A percentile compares a stretch with the other conserved stretches of the same genome.
phyloP scores from a whole-genome alignment of 2,797 vertebrate genomes.

The Syngnathus acus region DNA sequence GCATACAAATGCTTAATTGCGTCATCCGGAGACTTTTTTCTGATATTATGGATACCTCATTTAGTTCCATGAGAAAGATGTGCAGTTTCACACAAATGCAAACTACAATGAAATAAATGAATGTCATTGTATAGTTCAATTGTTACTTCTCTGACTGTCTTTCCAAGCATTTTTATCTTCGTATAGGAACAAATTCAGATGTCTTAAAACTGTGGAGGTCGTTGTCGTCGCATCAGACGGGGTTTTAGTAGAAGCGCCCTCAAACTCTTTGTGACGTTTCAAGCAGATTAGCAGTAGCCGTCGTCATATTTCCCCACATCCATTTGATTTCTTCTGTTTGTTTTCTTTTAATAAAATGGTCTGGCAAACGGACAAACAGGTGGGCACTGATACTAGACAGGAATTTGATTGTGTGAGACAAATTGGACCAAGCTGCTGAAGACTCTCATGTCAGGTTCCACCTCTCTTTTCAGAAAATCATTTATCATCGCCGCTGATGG shows the following conservation, averaged over 20 bases:
- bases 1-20: neutral
- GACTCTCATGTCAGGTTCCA: neutral
- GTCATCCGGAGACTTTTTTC: neutral
- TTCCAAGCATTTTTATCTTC: neutral
- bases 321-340: conserved; percentile 48
- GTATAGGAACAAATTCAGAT: neutral
- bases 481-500: conserved; percentile 46
- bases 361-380: conserved; percentile 22
- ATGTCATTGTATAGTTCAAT: no score
- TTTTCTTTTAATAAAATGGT: conserved; percentile 70
- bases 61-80: neutral
- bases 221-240: neutral
- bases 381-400: conserved; percentile 21
- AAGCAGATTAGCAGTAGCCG: conserved; percentile 59
- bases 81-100: no score
- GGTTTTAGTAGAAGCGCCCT: neutral
- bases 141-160: no score
- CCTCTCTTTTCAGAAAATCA: conserved; percentile 8
- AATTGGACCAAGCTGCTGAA: neutral
- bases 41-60: neutral
- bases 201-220: neutral
- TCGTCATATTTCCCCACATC: conserved; percentile 43
- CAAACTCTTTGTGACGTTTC: conserved; percentile 31
- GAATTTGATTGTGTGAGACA: conserved; percentile 11
- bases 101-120: no score